Percentiles rank a stretch among this genome's conserved stretches.
Evolutionary conservation across 2,113 vertebrate genomes (phyloP).

Genomic region (Haliaeetus leucogaster): DNA sequence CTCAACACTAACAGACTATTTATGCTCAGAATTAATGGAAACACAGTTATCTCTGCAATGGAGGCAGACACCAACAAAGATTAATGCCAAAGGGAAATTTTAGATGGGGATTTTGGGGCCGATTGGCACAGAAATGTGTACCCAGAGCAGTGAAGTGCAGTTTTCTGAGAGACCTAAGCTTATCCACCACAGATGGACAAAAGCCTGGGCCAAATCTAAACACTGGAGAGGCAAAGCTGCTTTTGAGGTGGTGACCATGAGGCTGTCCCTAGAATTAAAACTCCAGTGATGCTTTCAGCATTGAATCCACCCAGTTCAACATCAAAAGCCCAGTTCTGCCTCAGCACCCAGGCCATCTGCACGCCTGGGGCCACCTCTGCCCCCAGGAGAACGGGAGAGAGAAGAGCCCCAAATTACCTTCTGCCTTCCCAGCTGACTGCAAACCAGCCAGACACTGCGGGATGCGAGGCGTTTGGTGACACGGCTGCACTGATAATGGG

Average conservation of each 20-base stretch:
- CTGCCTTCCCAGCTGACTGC: background rate
- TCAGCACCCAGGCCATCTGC: background rate
- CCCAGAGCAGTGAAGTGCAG: background rate
- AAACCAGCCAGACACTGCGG: background rate
- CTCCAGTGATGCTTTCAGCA: background rate
- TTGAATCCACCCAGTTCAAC: no score
- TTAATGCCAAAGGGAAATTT: background rate
- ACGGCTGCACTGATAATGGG: no score
- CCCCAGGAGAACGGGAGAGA: rapidly evolving
- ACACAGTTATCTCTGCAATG: background rate
- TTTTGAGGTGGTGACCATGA: background rate
- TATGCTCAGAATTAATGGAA: background rate
- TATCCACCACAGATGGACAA: background rate
- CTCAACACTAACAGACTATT: background rate
- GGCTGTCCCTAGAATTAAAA: background rate
- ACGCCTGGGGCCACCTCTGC: background rate
- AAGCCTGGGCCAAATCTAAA: background rate
- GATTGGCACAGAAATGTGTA: background rate
- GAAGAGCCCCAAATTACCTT: background rate
- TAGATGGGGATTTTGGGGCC: background rate
- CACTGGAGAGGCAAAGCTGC: background rate
- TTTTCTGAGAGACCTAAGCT: background rate
- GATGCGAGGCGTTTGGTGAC: no score
- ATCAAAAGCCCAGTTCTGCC: background rate
- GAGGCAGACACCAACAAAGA: background rate